Evolutionary conservation across 1,140 invertebrate genomes (phyloP).

Genomic region (Patella vulgata): DNA sequence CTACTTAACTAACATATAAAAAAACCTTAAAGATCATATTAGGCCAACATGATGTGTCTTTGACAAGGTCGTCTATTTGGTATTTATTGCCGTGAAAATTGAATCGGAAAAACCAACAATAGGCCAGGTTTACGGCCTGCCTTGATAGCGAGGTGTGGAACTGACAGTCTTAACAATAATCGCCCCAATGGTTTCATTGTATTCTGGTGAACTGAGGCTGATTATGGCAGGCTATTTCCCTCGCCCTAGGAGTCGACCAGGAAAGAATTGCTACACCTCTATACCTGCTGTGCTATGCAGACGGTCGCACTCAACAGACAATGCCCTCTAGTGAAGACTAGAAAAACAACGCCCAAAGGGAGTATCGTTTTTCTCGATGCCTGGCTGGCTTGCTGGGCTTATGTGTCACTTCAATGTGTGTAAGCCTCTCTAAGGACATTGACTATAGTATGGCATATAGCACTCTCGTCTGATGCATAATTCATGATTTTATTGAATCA

Average conservation of each 20-base stretch:
- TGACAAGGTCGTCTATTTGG: too few species aligned
- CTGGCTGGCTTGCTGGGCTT: background rate
- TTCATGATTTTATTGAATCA: conserved; percentile 17
- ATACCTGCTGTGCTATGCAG: conserved; percentile 6
- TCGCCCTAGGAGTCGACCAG: conserved; percentile 1
- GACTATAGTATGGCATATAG: background rate
- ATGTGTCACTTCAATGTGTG: conserved; percentile 5
- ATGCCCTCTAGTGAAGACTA: conserved; percentile 10
- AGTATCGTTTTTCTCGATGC: conserved; percentile 9
- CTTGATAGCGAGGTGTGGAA: background rate
- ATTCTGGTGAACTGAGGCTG: conserved; percentile 13
- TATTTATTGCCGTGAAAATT: conserved; percentile 10
- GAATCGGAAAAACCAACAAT: conserved; percentile 16
- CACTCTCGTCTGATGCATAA: conserved; percentile 10
- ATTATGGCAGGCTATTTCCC: conserved; percentile 23
- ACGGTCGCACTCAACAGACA: conserved; percentile 15
- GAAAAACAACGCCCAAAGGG: conserved; percentile 6
- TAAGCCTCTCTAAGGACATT: background rate
- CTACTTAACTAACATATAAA: too few species aligned
- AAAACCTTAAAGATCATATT: too few species aligned
- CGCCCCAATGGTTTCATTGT: conserved; percentile 1
- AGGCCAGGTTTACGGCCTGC: background rate
- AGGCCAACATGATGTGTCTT: too few species aligned
- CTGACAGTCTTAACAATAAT: conserved; percentile 15
- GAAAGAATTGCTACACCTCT: conserved; percentile 4